Conservation (phyloP, 64 coral and sea anemone species). For the Exaiptasia diaphana region DNA sequence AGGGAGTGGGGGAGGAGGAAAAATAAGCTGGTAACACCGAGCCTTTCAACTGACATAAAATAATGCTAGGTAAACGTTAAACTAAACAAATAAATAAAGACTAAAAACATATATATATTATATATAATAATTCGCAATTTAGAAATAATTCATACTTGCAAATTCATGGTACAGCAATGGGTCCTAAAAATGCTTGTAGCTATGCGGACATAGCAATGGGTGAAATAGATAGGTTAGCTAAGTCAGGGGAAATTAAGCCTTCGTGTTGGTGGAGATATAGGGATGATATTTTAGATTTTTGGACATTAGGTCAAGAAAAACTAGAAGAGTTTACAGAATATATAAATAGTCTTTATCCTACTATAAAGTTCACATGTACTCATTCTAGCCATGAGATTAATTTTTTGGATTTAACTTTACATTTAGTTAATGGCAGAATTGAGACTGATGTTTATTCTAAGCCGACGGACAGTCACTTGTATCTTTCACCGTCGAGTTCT, state of each 20-base stretch:
- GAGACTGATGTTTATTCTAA: background rate
- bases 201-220: slow-evolving; percentile 33
- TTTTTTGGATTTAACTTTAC: background rate
- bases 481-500: background rate
- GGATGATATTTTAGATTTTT: slow-evolving; percentile 37
- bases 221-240: slow-evolving; percentile 27
- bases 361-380: background rate
- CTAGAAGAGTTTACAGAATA: background rate
- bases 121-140: slow-evolving; percentile 8
- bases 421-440: background rate
- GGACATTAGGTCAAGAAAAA: background rate
- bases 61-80: no score
- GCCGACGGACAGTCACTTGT: slow-evolving; percentile 9
- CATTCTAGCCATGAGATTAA: background rate
- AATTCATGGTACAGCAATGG: slow-evolving; percentile 33
- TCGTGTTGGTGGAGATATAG: slow-evolving; percentile 23
- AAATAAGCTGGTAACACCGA: no score
- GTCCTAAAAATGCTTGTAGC: slow-evolving; percentile 22
- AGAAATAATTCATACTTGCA: background rate
- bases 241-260: background rate
- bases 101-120: no score
- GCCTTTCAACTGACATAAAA: no score
- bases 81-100: no score
- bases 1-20: no score
- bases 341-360: slow-evolving; percentile 21